A percentile compares a stretch with the other conserved stretches of the same genome.
These are phyloP conservation scores for Murina feae DNA, from an alignment of 2,113 vertebrate species.

Conservation along the genomic window DNA sequence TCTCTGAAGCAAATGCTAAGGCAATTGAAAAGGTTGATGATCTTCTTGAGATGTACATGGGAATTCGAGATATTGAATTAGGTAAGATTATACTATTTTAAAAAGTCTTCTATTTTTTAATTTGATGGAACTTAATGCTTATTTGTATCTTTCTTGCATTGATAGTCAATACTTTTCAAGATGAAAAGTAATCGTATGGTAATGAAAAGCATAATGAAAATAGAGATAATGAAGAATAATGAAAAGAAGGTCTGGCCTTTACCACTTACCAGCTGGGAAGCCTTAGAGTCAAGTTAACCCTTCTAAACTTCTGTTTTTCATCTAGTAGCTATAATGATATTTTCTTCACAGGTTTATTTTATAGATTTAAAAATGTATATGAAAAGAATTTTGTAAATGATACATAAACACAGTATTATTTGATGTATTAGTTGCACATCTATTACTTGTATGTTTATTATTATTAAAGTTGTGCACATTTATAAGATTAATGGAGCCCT, in stretches of 20 bases:
- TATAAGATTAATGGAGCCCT: background rate
- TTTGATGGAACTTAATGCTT: conserved; percentile 2
- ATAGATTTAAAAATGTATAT: background rate
- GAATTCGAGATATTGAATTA: conserved; percentile 94
- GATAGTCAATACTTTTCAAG: background rate
- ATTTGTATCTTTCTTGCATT: background rate
- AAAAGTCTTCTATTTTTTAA: background rate
- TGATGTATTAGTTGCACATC: background rate
- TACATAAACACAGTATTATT: background rate
- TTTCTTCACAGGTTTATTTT: background rate
- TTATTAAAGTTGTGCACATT: background rate
- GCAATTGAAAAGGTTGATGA: conserved; percentile 94
- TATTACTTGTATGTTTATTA: background rate
- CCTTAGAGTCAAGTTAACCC: background rate
- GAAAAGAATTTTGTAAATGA: background rate
- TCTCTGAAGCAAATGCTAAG: conserved; percentile 91
- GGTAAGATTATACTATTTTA: conserved; percentile 82
- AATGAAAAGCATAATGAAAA: background rate
- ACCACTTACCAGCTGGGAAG: background rate
- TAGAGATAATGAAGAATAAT: background rate
- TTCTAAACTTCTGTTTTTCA: background rate
- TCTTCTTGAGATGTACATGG: conserved; percentile 97
- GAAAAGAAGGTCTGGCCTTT: background rate
- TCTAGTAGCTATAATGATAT: background rate
- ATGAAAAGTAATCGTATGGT: background rate